Percentiles rank a stretch among this genome's conserved stretches.
These are phyloP conservation scores for Sakesphorus luctuosus DNA, from an alignment of 2,113 vertebrate genomes.

Conservation along the genomic window DNA sequence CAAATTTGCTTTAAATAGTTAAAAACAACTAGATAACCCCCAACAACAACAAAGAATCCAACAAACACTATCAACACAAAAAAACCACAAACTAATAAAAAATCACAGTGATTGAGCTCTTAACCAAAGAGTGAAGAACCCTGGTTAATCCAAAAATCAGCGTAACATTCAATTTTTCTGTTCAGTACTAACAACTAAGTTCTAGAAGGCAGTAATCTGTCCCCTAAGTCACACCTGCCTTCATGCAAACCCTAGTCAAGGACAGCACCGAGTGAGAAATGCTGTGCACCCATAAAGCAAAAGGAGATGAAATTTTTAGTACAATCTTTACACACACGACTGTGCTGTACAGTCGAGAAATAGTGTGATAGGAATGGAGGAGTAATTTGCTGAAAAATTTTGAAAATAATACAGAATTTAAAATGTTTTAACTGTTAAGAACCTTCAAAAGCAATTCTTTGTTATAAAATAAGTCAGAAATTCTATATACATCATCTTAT, in stretches of 20 bases:
- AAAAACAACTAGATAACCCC: not conserved
- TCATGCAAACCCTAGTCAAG: not conserved
- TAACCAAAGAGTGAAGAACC: not conserved
- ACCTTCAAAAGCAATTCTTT: not conserved
- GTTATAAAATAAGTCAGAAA: not conserved
- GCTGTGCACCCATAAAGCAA: not conserved
- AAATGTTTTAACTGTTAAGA: not conserved
- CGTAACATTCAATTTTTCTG: not conserved
- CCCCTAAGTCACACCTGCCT: not conserved
- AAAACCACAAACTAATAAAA: not conserved
- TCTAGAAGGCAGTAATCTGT: not conserved
- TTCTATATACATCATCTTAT: not conserved
- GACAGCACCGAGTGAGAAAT: not conserved
- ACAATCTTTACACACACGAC: not conserved
- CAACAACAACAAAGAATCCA: not conserved
- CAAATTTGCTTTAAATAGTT: not conserved
- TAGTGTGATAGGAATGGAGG: not conserved
- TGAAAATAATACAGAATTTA: not conserved
- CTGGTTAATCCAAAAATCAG: not conserved
- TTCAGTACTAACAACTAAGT: not conserved
- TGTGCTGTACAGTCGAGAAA: not conserved
- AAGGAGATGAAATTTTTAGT: not conserved
- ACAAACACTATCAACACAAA: not conserved
- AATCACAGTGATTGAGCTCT: fast-evolving
- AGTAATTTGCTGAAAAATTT: not conserved